A percentile compares a stretch with the other conserved stretches of the same genome.
phyloP scores from a whole-genome alignment of 1,140 invertebrate genomes.

The Achroia grisella region DNA sequence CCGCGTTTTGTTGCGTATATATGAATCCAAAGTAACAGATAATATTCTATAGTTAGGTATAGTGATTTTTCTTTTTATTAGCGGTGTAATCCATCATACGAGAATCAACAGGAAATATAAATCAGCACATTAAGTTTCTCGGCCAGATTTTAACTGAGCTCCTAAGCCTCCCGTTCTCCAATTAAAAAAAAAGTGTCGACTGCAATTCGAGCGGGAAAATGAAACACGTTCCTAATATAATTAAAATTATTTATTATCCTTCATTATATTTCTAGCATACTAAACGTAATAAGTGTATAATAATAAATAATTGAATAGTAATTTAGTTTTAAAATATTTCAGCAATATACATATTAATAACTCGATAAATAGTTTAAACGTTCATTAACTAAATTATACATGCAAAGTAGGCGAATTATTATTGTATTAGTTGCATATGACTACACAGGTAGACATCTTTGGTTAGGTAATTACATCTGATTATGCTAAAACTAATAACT shows the following conservation, averaged over 20 bases:
- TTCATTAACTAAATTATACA: constrained; percentile 64
- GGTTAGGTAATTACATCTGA: constrained; percentile 29
- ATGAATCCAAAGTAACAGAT: too few relatives aligned
- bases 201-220: constrained; percentile 26
- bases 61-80: too few relatives aligned
- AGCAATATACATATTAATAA: constrained; percentile 69
- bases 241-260: constrained; percentile 77
- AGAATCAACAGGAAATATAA: too few relatives aligned
- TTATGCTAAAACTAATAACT: constrained; percentile 17
- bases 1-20: too few relatives aligned
- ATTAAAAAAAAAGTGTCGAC: constrained; percentile 1
- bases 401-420: constrained; percentile 69
- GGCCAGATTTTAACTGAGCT: too few relatives aligned
- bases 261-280: constrained; percentile 76
- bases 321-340: constrained; percentile 71
- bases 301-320: constrained; percentile 75
- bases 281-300: constrained; percentile 76
- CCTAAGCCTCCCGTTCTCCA: background rate
- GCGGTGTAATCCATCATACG: too few relatives aligned
- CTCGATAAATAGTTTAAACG: constrained; percentile 60
- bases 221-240: constrained; percentile 70
- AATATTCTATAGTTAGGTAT: too few relatives aligned
- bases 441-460: constrained; percentile 38
- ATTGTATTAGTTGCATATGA: constrained; percentile 65
- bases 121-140: too few relatives aligned